Base-by-base conservation (phyloP, 1,140 invertebrate genomes). In the Scaptomyza pallida region DNA sequence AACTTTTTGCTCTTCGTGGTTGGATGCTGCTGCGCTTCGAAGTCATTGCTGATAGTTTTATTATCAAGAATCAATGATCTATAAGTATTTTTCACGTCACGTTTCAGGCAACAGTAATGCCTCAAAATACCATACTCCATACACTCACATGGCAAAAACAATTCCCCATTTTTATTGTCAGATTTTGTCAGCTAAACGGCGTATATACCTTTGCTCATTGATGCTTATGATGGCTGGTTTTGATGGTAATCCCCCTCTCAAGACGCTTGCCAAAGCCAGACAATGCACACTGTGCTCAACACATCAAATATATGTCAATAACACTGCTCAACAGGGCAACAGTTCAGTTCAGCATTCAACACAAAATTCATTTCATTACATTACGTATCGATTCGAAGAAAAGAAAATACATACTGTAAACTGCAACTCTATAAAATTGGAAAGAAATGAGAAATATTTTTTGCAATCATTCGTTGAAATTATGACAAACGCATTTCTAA, bases 401-500 rank as follows among this genome's bases (percentile, higher is more conserved):
- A 67, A 51, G 40, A 15, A 23, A 55, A 61, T 61, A 16, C 30
- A 59, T 35, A 2, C 26, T n/a, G n/a, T n/a, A n/a, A 21, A 21
- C 19, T 10, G n/a, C 23, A 57, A 47, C 37, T 19, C 48, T 47
- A 48, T 61, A 52, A 68, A 88, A 72, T 54, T 71, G 73, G 26
- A 30, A 8, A 61, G 56, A 86, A 85, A 80, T 80, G 81, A 47
- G 50, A 80, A 81, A 86, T 70, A 78, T 86, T 86, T 86, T 86
- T 82, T 75, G 78, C 82, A 78, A 88, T 82, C 71, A 70, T 82
- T 88, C 78, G 73, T 82, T 72, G 78, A 89, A 86, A 86, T 86
- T 86, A 86, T 86, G 83, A 88, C 78, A 86, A 86, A 88, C 83
- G 78, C 83, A 88, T 86, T 88, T 88, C 82, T 82, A 78, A 88